Conservation (phyloP, 2,888 invertebrate species). For the Campoletis raptor region DNA sequence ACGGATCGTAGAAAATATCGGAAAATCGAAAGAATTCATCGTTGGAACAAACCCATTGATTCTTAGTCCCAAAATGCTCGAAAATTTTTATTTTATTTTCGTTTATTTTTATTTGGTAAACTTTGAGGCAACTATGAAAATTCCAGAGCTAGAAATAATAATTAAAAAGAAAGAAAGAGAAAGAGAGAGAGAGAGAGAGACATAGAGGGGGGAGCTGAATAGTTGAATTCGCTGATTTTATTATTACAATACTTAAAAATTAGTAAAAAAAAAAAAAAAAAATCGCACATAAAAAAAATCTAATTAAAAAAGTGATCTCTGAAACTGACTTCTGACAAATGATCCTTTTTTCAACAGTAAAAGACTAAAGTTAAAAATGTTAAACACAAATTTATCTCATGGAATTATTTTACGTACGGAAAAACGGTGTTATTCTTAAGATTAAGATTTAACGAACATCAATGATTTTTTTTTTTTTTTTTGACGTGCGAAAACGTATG, state of each 20-base stretch:
- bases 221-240: constrained; percentile 49
- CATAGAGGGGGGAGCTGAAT: constrained; percentile 20
- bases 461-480: constrained; percentile 23
- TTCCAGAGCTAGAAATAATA: background rate
- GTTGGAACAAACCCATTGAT: background rate
- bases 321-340: background rate
- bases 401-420: background rate
- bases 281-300: constrained; percentile 3
- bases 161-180: constrained; percentile 16
- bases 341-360: background rate
- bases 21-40: constrained; percentile 1
- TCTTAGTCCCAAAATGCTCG: no score
- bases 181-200: constrained; percentile 17
- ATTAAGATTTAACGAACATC: background rate
- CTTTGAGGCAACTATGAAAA: background rate
- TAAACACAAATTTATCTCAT: background rate
- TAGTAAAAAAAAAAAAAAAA: constrained; percentile 13
- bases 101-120: background rate
- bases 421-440: background rate
- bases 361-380: background rate
- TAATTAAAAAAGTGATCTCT: background rate
- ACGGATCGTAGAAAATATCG: constrained; percentile 39
- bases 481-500: background rate
- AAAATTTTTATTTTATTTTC: background rate
- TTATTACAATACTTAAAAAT: constrained; percentile 16